These are phyloP conservation scores for Oscheius sp. DNA, from an alignment of 2,888 invertebrate genomes.

Conservation along the genomic window DNA sequence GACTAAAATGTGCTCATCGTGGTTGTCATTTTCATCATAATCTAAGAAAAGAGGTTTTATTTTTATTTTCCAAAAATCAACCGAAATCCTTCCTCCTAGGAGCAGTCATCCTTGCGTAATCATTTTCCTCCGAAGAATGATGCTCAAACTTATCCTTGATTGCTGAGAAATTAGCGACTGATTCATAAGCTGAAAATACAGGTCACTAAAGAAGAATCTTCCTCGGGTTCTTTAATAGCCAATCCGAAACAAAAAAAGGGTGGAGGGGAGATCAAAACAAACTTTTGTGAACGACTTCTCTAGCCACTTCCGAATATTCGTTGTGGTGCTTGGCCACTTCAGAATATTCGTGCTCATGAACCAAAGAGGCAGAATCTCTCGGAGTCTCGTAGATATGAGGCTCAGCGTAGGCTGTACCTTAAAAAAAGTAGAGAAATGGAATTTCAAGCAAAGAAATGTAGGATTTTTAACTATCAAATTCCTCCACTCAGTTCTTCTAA, in stretches of 20 bases:
- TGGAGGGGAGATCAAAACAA: neutral
- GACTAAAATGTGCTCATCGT: neutral
- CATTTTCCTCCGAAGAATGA: neutral
- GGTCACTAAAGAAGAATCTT: too few relatives aligned
- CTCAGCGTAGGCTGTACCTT: constrained; percentile 3
- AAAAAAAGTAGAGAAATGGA: constrained; percentile 3
- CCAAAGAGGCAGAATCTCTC: neutral
- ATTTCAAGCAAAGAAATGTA: too few relatives aligned
- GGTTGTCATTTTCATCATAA: constrained; percentile 18
- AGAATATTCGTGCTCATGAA: neutral
- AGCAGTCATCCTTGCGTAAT: constrained; percentile 10
- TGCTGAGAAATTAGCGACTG: neutral
- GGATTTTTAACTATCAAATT: too few relatives aligned
- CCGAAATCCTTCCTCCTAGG: constrained; percentile 22
- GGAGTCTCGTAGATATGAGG: constrained; percentile 7
- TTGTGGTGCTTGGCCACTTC: constrained; percentile 19
- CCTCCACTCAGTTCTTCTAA: too few relatives aligned
- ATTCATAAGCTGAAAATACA: neutral
- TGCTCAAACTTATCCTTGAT: constrained; percentile 4
- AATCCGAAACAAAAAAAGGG: too few relatives aligned
- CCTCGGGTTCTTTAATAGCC: too few relatives aligned
- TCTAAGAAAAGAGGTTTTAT: neutral
- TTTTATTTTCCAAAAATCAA: neutral
- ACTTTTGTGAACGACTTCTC: neutral
- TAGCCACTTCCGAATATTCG: too few relatives aligned